A percentile compares a stretch with the other conserved stretches of the same genome.
phyloP scores from a whole-genome alignment of 2,113 vertebrate genomes.

The Tachycineta bicolor region DNA sequence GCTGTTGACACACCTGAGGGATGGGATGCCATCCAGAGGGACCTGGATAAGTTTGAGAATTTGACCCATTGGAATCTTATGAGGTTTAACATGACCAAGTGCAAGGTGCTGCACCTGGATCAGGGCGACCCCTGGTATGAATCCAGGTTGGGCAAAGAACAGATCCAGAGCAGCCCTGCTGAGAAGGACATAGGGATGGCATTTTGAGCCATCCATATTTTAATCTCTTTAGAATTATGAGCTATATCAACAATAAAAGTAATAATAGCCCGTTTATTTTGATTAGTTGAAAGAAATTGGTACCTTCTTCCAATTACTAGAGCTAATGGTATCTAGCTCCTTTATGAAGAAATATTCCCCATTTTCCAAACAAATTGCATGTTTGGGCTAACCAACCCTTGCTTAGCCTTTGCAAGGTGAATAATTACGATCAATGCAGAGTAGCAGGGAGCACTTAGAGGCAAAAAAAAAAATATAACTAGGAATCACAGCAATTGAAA shows the following conservation, averaged over 20 bases:
- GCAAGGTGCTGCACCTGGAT: background rate
- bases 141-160: background rate
- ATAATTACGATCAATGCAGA: background rate
- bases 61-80: background rate
- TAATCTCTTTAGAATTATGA: background rate
- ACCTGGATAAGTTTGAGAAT: accelerated
- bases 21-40: background rate
- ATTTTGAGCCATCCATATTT: background rate
- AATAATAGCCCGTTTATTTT: background rate
- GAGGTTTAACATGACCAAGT: background rate
- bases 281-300: background rate
- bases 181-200: background rate
- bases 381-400: background rate
- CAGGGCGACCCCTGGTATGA: accelerated
- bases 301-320: background rate
- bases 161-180: background rate
- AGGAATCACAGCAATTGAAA: background rate
- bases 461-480: background rate
- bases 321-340: background rate
- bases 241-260: background rate
- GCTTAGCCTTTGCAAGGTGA: background rate
- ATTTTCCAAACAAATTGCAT: background rate
- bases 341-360: background rate
- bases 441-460: background rate
- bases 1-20: background rate